Base-by-base conservation (phyloP, 2,888 invertebrate genomes). In the Conus canariensis region DNA sequence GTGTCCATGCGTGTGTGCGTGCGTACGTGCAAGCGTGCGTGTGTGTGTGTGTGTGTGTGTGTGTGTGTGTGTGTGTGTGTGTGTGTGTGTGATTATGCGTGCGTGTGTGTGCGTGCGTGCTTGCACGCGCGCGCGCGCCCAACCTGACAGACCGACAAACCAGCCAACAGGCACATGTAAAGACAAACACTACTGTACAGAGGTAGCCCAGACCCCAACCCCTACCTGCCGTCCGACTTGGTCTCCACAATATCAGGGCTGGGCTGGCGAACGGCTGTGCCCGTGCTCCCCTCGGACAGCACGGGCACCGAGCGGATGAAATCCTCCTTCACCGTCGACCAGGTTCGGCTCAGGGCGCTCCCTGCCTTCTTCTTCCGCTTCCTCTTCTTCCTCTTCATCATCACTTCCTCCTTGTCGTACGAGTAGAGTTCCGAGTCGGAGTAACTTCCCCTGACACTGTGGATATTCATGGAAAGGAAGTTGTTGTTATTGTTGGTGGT, bases 211-310 rank as follows among this genome's bases (percentile, higher is more conserved):
- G 45, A 45, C 45, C 45, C 45, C 45, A 45, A 45, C 25, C 25
- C 45, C 12, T 64, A 88, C 88, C 85, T 83, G 2, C 89, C 89
- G 45, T 89, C 89, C 22, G 85, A 85, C 58, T 89, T 89, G 60
- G 85, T 89, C 70, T 89, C 89, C 9, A 19, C 82, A 45, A 89
- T 56, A 10, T 89, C 89, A 10, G 89, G 89, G 45, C 83, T 89
- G 56, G n/a, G 5, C 25, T n/a, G 58, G 9, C 88, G 22, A 16
- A 7, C 19, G 30, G 77, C 10, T n/a, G 16, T n/a, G 7, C n/a
- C 25, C 10, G 8, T 2, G 45, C 22, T 5, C 4, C 30, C 77
- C 22, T 22, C 70, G 19, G 3, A 2, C 45, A 87, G 30, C 8
- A 87, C 22, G 70, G 87, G 60, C 19, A 87, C 30, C 1, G 87